phyloP scores from a whole-genome alignment of 2,888 invertebrate genomes.

The Apamea monoglypha region DNA sequence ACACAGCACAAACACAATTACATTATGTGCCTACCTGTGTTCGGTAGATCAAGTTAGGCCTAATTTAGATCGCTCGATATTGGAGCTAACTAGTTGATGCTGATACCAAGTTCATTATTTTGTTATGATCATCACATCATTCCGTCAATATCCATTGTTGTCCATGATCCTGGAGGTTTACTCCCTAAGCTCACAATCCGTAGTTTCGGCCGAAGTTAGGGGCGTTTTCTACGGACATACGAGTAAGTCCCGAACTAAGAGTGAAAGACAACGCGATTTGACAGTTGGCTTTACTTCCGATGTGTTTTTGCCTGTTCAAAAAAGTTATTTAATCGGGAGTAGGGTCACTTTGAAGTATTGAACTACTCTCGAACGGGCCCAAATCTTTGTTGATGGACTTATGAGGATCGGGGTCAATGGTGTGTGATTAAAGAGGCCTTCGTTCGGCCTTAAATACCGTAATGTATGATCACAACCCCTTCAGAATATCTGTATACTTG shows the following conservation, averaged over 20 bases:
- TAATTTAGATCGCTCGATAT: constrained; percentile 43
- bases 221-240: neutral
- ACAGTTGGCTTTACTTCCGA: neutral
- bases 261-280: neutral
- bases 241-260: neutral
- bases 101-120: constrained; percentile 17
- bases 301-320: neutral
- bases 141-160: neutral
- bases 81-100: constrained; percentile 14
- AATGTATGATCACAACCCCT: neutral
- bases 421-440: neutral
- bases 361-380: neutral
- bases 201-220: neutral
- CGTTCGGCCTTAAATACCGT: neutral
- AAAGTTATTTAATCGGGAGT: neutral
- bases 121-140: neutral
- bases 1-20: constrained; percentile 39
- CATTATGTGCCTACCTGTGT: constrained; percentile 11
- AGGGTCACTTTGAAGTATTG: neutral
- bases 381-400: neutral
- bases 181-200: neutral
- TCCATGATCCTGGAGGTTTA: neutral
- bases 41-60: constrained; percentile 30
- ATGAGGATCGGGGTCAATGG: neutral
- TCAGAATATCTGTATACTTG: neutral